Evolutionary conservation across 2,888 invertebrate species (phyloP), one percentile per base, ranked within the genome.

Genomic region (Sinhomidia bicolor): DNA sequence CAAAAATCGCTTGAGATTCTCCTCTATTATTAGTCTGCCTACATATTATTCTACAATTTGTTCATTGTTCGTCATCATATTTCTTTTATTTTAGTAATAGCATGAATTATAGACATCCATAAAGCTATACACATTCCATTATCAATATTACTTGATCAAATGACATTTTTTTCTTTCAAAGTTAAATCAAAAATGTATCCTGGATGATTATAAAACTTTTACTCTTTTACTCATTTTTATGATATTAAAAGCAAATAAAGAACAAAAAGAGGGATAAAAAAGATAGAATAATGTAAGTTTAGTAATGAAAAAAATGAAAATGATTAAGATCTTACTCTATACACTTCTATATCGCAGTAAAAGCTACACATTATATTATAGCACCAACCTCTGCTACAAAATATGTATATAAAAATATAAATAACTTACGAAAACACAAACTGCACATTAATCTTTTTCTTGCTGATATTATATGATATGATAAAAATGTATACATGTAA

Each of bases 121-220:
- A n/a, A n/a, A n/a, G n/a, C n/a, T n/a, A n/a, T n/a, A n/a, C n/a
- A n/a, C n/a, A n/a, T n/a, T n/a, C n/a, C n/a, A n/a, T n/a, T n/a
- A n/a, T n/a, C n/a, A n/a, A n/a, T n/a, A 68, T 36, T 68, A 36
- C 65, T 68, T 68, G 65, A 68, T 68, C 65, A 32, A 6, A 68
- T 36, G 29, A 32, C 23, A 57, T 14, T 17, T 26, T 12, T 1
- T 26, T 26, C 29, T 29, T 68, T 36, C 17, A 32, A 23, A 44
- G 44, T 44, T 71, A 23, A 71, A 71, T 71, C 44, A 20, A 5
- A 71, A 71, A 44, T 71, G 23, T 41, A 71, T 71, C 71, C 44
- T 17, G 23, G 44, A 41, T 44, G 71, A 71, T 71, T 71, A 71
- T 71, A 9, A 71, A 71, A 71, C 71, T 71, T 71, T 71, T 71